Percentiles rank a stretch among this genome's conserved stretches.
Conservation (phyloP, 2,113 vertebrate species). For the Chaenocephalus aceratus region DNA sequence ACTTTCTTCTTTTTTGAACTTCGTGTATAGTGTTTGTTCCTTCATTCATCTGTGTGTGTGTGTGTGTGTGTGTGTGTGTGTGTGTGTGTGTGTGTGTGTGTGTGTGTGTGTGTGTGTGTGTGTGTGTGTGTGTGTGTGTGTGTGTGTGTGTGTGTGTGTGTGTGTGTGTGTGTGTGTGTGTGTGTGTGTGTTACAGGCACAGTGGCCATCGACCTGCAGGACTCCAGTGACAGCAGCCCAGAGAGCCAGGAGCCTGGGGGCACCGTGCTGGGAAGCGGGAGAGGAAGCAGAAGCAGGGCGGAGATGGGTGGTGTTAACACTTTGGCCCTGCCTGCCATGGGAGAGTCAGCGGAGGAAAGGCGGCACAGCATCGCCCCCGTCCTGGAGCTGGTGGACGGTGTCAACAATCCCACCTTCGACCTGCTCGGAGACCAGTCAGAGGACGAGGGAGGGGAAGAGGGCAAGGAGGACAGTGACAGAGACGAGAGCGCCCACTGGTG, state of each 20-base stretch:
- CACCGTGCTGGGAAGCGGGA: conserved; percentile 53
- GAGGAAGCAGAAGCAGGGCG: conserved; percentile 71
- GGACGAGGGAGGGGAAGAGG: conserved; percentile 85
- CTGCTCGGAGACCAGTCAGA: conserved; percentile 88
- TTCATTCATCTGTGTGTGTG: neutral
- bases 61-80: no score
- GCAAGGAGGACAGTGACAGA: conserved; percentile 81
- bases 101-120: no score
- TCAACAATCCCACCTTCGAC: conserved; percentile 83
- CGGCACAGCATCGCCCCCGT: conserved; percentile 88
- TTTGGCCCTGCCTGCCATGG: conserved; percentile 77
- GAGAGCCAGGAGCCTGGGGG: conserved; percentile 73
- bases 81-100: no score
- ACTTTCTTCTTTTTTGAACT: no score
- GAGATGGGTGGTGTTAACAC: conserved; percentile 79
- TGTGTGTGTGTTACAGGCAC: conserved; percentile 76
- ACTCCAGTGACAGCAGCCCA: conserved; percentile 85
- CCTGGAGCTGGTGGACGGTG: conserved; percentile 85
- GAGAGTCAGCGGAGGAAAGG: conserved; percentile 76
- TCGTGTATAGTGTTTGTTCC: neutral
- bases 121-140: neutral
- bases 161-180: neutral
- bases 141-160: neutral
- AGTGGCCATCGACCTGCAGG: conserved; percentile 87
- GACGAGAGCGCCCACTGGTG: conserved; percentile 82